A percentile compares a stretch with the other conserved stretches of the same genome.
These are phyloP conservation scores for Lucinisca nassula DNA, from an alignment of 2,888 invertebrate species.

Conservation along the genomic window DNA sequence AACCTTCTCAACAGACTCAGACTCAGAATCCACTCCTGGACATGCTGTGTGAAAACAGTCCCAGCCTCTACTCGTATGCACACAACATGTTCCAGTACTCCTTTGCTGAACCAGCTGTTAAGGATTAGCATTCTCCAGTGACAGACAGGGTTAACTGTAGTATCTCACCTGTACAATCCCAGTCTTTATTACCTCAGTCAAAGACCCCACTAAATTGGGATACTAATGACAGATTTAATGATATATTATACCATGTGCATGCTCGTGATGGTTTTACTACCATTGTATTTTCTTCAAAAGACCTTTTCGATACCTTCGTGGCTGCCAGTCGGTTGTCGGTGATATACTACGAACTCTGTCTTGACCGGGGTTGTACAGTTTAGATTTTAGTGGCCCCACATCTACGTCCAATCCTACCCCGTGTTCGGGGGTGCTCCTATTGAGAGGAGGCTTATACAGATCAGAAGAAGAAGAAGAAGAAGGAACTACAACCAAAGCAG, in stretches of 20 bases:
- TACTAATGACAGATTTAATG: slow-evolving; percentile 12
- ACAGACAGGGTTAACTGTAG: background rate
- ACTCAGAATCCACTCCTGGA: background rate
- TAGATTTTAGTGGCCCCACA: no score
- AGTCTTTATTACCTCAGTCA: background rate
- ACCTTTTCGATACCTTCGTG: background rate
- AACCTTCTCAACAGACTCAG: no score
- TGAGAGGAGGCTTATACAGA: no score
- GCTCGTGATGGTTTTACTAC: background rate
- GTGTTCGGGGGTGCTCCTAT: no score
- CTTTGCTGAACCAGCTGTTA: background rate
- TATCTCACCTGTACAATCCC: background rate
- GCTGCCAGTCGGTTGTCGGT: no score
- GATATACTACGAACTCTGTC: no score
- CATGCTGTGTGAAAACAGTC: background rate
- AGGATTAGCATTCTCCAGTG: background rate
- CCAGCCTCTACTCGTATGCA: background rate
- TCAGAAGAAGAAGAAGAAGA: no score
- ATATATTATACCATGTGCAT: slow-evolving; percentile 13
- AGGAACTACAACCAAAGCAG: background rate
- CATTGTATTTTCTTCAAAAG: slow-evolving; percentile 6
- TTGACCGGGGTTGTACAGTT: no score
- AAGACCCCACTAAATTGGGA: background rate
- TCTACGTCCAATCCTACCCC: no score
- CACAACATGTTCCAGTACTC: background rate